Conservation (phyloP, 2,888 invertebrate species). For the Odontothrips loti region DNA sequence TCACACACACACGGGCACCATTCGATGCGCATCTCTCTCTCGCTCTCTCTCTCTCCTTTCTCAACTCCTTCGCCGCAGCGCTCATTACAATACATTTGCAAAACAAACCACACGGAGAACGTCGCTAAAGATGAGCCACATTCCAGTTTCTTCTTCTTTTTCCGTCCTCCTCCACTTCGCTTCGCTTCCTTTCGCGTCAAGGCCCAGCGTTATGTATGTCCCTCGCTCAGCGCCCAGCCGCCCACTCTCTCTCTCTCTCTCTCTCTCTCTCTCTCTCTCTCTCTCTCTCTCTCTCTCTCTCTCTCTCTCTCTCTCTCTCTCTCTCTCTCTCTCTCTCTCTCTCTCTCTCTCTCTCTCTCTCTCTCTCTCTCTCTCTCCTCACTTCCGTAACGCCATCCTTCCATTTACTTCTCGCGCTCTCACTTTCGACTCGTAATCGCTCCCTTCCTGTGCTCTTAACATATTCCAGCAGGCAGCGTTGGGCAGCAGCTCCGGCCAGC, state of each 20-base stretch:
- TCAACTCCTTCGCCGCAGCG: neutral
- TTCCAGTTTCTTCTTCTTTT: neutral
- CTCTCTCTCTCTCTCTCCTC: neutral
- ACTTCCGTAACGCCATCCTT: neutral
- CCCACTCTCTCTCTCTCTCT: neutral
- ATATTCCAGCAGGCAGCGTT: neutral
- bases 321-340: neutral
- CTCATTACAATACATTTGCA: constrained; percentile 18
- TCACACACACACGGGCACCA: neutral
- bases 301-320: neutral
- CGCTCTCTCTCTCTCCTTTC: neutral
- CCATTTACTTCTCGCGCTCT: constrained; percentile 7
- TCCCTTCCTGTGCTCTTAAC: constrained; percentile 11
- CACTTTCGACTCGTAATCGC: constrained; percentile 16
- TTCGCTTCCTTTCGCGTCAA: neutral
- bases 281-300: neutral
- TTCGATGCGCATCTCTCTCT: neutral
- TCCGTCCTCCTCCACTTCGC: neutral
- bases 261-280: neutral
- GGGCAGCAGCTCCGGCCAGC: neutral
- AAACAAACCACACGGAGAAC: constrained; percentile 10
- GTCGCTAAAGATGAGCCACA: constrained; percentile 2
- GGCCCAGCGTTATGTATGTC: neutral
- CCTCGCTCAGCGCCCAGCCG: neutral
- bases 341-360: neutral